Conservation (phyloP, 2,888 invertebrate genomes). For the Anthrax anthrax region DNA sequence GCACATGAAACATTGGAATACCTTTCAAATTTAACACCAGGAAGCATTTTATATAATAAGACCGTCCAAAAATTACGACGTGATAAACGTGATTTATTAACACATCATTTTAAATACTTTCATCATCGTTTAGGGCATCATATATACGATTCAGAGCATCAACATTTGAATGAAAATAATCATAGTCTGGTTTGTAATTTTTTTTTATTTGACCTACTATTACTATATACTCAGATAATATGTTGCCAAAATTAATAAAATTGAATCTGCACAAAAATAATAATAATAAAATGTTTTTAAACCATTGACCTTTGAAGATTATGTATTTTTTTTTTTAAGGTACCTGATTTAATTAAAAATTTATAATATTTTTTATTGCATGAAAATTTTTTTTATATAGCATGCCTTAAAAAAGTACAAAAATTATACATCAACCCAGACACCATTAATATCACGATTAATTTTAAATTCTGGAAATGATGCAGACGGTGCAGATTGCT, state of each 20-base stretch:
- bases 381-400: too few species aligned
- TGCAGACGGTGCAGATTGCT: constrained; percentile 15
- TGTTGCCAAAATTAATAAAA: too few species aligned
- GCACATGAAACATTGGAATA: constrained; percentile 14
- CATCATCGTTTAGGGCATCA: constrained; percentile 12
- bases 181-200: constrained; percentile 6
- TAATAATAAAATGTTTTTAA: too few species aligned
- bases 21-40: constrained; percentile 17
- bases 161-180: background rate
- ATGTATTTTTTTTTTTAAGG: too few species aligned
- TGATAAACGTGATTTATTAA: constrained; percentile 10
- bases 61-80: constrained; percentile 16
- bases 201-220: too few species aligned
- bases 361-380: too few species aligned
- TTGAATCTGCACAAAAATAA: too few species aligned
- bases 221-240: too few species aligned
- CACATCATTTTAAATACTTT: constrained; percentile 11
- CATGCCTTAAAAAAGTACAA: constrained; percentile 14
- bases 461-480: constrained; percentile 14
- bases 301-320: too few species aligned
- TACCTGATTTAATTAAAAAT: too few species aligned
- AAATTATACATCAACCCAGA: constrained; percentile 14
- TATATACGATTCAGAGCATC: constrained; percentile 7
- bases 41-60: constrained; percentile 14
- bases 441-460: constrained; percentile 15